phyloP scores from a whole-genome alignment of 23 tunicate genomes.

The Halocynthia aurantium region DNA sequence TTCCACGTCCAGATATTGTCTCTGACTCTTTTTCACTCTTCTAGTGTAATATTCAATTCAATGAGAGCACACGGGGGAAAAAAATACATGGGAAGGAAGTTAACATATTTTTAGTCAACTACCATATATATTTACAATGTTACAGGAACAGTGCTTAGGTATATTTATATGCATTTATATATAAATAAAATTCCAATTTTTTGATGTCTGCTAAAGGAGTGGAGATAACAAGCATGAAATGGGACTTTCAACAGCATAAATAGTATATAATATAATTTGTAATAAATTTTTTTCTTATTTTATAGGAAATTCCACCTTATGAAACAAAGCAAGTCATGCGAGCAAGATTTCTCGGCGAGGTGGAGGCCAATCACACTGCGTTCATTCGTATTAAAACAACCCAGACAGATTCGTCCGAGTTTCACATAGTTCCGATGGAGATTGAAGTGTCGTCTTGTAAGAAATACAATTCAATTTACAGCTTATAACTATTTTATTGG shows the following conservation, averaged over 20 bases:
- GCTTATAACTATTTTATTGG: neutral
- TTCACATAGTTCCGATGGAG: slow-evolving; percentile 70
- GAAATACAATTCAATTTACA: neutral
- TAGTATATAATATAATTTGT: neutral
- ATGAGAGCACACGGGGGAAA: no score
- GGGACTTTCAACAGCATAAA: neutral
- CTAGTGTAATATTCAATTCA: no score
- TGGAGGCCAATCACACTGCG: slow-evolving; percentile 87
- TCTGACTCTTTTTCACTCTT: no score
- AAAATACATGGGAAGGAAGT: no score
- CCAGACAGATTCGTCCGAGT: slow-evolving; percentile 33
- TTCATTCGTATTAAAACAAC: slow-evolving; percentile 73
- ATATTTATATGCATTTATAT: no score
- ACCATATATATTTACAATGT: no score
- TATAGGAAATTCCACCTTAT: slow-evolving; percentile 78
- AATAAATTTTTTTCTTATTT: neutral
- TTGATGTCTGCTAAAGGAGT: no score
- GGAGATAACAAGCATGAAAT: no score
- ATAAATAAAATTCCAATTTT: no score
- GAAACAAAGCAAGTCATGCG: slow-evolving; percentile 76
- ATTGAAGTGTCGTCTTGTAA: slow-evolving; percentile 82
- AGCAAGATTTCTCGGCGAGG: slow-evolving; percentile 74
- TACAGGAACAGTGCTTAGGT: no score
- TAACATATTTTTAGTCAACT: no score
- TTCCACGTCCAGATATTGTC: no score